Conservation (phyloP, 2,113 vertebrate genomes). For the Xenopus laevis region DNA sequence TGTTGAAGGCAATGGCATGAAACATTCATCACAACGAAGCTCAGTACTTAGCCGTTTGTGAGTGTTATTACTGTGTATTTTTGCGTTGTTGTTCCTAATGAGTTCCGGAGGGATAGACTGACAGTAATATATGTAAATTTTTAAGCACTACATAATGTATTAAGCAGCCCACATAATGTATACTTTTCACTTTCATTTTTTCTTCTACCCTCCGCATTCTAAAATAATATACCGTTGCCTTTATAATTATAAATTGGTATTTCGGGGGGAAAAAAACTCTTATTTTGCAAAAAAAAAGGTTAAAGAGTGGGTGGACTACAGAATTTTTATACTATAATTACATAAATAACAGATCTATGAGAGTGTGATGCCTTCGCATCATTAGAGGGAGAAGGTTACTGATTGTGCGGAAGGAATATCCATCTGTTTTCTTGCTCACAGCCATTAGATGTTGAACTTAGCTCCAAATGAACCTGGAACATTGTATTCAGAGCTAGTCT, state of each 20-base stretch:
- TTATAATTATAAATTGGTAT: conserved; percentile 8
- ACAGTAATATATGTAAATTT: conserved; percentile 14
- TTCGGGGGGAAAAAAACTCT: background rate
- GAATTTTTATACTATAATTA: background rate
- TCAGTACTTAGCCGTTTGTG: conserved; percentile 9
- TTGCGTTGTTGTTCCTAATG: conserved; percentile 25
- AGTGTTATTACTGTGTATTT: conserved; percentile 6
- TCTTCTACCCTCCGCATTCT: background rate
- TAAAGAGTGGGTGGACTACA: background rate
- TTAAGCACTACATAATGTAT: conserved; percentile 4
- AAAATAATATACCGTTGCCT: background rate
- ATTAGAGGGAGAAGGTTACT: background rate
- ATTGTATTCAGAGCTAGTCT: conserved; percentile 28
- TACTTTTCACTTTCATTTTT: background rate
- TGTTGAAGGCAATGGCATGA: background rate
- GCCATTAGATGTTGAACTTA: conserved; percentile 8
- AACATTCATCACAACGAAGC: conserved; percentile 6
- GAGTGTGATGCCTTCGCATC: background rate
- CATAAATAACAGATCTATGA: background rate
- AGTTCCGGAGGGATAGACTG: conserved; percentile 11
- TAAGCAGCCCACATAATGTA: conserved; percentile 10
- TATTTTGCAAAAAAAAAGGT: background rate
- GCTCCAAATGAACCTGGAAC: conserved; percentile 5
- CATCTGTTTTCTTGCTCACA: conserved; percentile 23
- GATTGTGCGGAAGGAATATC: background rate